Base-by-base conservation (phyloP, 2,797 vertebrate species). In the Parambassis ranga region DNA sequence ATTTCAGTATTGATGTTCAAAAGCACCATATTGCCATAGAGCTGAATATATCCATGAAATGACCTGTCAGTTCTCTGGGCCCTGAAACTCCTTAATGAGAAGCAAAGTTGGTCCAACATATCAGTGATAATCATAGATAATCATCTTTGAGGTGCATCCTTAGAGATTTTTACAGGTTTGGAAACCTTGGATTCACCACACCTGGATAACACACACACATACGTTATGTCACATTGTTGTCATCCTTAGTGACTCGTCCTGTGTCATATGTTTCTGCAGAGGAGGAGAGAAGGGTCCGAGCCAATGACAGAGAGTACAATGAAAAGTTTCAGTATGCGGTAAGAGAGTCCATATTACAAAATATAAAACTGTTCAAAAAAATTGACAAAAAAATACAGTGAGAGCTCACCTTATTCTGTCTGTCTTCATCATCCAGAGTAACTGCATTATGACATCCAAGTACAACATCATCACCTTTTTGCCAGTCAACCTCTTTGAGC, bases 381-480 rank as follows among this genome's bases (percentile, higher is more conserved):
- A 19, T n/a, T n/a, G n/a, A n/a, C n/a, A n/a, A n/a, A n/a, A n/a
- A n/a, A n/a, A n/a, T n/a, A n/a, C n/a, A n/a, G n/a, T n/a, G n/a
- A 18, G 1, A 16, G 8, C 13, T 14, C 1, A 0, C 38, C 2
- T n/a, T 20, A 10, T 44, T 10, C 7, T 22, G 1, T 9, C 9
- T 3, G 2, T 32, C 11, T 4, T 55, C 5, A 13, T 58, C 26
- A n/a, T 58, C 22, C 72, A 98, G 96, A 97, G 90, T 78, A 98
- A 98, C 92, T 96, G 94, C 90, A 98, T 98, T 89, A 93, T 95
- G 91, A 98, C 96, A 70, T 98, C 95, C 55, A 98, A 98, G 85
- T 98, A 98, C 90, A 97, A 96, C 76, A 79, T 96, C 10, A 48
- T 98, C 88, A 97, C 95, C 60, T 98, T 98, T 89, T 92, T 98